phyloP scores from a whole-genome alignment of 64 coral and sea anemone genomes.

The Pocillopora damicornis region DNA sequence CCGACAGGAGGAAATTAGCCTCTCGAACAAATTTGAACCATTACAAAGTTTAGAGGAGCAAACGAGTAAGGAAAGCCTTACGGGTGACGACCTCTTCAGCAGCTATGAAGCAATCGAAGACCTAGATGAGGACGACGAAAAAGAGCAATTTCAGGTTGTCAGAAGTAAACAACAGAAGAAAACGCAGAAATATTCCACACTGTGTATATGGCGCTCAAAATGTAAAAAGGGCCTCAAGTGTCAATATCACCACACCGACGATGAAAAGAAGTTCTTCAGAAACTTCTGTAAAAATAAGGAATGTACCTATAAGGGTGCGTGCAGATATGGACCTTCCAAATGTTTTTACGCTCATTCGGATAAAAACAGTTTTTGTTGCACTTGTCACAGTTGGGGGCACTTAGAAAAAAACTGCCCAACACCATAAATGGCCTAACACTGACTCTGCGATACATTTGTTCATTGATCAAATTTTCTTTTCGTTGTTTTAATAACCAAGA shows the following conservation, averaged over 20 bases:
- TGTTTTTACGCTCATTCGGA: not conserved
- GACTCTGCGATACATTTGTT: too few species aligned
- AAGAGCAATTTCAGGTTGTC: not conserved
- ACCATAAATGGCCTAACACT: too few species aligned
- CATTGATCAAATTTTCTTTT: too few species aligned
- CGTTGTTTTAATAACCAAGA: too few species aligned
- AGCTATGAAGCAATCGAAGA: not conserved
- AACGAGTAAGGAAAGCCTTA: not conserved
- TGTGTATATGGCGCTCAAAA: not conserved
- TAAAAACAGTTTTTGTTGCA: slow-evolving; percentile 9
- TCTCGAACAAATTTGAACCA: not conserved
- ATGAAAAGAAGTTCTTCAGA: slow-evolving; percentile 9
- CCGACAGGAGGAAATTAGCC: not conserved
- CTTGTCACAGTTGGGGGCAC: not conserved
- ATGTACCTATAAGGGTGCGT: not conserved
- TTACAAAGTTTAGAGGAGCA: not conserved
- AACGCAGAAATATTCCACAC: not conserved
- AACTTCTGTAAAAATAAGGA: not conserved
- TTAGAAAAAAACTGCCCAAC: not conserved
- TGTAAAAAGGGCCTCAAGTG: not conserved
- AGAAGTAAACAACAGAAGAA: not conserved
- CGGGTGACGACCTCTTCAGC: not conserved
- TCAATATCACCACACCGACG: not conserved
- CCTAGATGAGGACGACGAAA: not conserved
- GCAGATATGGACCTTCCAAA: not conserved